Percentiles rank a stretch among this genome's conserved stretches.
These are phyloP conservation scores for Ylistrum balloti DNA, from an alignment of 1,140 invertebrate species.

Conservation along the genomic window DNA sequence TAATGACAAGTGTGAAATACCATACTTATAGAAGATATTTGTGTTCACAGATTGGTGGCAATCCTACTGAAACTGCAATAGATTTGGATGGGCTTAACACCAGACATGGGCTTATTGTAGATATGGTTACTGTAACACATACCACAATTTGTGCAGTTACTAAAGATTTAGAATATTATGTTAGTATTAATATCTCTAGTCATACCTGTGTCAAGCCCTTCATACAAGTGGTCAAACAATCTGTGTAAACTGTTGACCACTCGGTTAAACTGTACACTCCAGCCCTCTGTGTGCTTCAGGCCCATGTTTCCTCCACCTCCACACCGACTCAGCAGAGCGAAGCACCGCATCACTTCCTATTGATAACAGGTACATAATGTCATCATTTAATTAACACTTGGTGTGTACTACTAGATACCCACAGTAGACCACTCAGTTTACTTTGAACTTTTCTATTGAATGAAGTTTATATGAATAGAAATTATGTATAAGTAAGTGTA, in stretches of 20 bases:
- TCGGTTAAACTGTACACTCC: constrained; percentile 53
- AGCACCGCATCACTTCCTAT: constrained; percentile 48
- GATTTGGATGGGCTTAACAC: too few relatives aligned
- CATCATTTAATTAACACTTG: neutral
- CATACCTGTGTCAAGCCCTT: constrained; percentile 59
- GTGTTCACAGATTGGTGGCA: too few relatives aligned
- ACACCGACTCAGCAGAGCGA: constrained; percentile 53
- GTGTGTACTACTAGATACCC: neutral
- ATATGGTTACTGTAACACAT: too few relatives aligned
- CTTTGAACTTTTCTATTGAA: neutral
- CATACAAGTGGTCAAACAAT: constrained; percentile 50
- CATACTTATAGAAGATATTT: too few relatives aligned
- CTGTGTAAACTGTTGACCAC: constrained; percentile 49
- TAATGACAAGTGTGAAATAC: too few relatives aligned
- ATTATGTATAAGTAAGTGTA: too few relatives aligned
- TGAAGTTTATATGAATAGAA: too few relatives aligned
- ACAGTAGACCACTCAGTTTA: neutral
- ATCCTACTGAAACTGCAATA: too few relatives aligned
- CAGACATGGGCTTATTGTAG: too few relatives aligned
- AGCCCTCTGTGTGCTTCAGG: constrained; percentile 59
- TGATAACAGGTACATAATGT: neutral
- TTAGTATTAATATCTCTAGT: too few relatives aligned
- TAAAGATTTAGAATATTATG: too few relatives aligned
- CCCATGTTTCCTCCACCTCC: constrained; percentile 59
- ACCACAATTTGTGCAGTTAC: too few relatives aligned